Evolutionary conservation across 2,797 vertebrate species (phyloP), one percentile per base, ranked within the genome.

Genomic region (Enteromius unitaeniatus): DNA sequence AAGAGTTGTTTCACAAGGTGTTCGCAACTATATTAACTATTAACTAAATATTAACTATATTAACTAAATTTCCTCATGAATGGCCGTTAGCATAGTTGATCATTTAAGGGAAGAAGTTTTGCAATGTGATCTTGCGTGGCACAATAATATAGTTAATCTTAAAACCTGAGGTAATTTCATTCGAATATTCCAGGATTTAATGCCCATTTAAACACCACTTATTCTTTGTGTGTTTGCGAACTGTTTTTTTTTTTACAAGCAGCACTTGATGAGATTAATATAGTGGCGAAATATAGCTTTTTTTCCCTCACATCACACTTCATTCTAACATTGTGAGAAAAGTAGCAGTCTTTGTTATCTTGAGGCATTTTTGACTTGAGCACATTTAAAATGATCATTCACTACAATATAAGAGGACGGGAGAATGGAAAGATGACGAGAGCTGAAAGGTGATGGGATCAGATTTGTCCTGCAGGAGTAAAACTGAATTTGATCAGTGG

Each of bases 391-490:
- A 70, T 8, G 14, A 45, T 9, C 23, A 21, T 19, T 69, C 31
- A 8, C 55, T 15, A 42, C 15, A 23, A 14, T 45, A 42, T 42
- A 69, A 11, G 2, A 58, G 31, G n/a, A 51, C 7, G 21, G 23
- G 47, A 80, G 65, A 26, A 13, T n/a, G 26, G 49, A 75, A 55
- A n/a, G 23, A 73, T 31, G 17, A 51, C 3, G 23, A 15, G 70
- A 73, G 45, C 15, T 47, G 26, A 72, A 47, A 69, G 28, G 21
- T 55, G 47, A 37, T 4, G 28, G 21, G 26, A 67, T 49, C 26
- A 51, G 31, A 19, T 45, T 70, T 69, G 65, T 70, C 79, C 37
- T 58, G 8, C 26, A 42, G 68, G 53, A 81, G 72, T 60, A 81
- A 14, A 23, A 40, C 51, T 58, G 10, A 60, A 21, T 58, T 70